A percentile compares a stretch with the other conserved stretches of the same genome.
These are phyloP conservation scores for Catamblyrhynchus diadema DNA, from an alignment of 2,797 vertebrate genomes.

Conservation along the genomic window DNA sequence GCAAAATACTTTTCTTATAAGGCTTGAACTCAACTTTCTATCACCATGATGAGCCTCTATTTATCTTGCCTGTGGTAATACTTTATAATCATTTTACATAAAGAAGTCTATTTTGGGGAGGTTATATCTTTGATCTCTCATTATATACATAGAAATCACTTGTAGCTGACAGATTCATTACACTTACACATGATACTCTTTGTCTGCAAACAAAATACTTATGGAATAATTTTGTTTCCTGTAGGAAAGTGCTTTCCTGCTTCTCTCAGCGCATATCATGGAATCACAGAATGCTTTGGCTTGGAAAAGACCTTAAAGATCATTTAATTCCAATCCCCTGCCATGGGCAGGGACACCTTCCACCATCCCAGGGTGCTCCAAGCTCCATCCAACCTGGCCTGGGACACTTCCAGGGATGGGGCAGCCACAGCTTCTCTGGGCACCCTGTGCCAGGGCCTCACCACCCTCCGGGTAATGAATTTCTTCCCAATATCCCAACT, in stretches of 20 bases:
- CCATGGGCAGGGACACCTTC: background rate
- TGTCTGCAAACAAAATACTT: conserved; percentile 24
- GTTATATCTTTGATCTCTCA: conserved; percentile 15
- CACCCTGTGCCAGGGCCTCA: background rate
- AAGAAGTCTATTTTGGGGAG: conserved; percentile 11
- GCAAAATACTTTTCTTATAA: conserved; percentile 15
- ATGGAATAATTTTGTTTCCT: background rate
- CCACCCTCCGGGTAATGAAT: background rate
- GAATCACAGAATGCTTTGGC: background rate
- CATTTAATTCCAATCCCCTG: fast-evolving
- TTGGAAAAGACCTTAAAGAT: background rate
- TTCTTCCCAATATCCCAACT: background rate
- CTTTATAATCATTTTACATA: conserved; percentile 17
- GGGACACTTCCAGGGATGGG: background rate
- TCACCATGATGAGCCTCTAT: background rate
- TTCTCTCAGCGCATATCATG: conserved; percentile 9
- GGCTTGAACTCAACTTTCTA: conserved; percentile 20
- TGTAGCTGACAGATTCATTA: conserved; percentile 16
- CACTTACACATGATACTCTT: background rate
- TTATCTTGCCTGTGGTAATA: conserved; percentile 9
- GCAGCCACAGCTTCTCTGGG: background rate
- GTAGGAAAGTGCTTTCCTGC: background rate
- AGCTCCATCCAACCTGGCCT: background rate
- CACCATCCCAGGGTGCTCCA: fast-evolving
- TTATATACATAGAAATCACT: conserved; percentile 15